Evolutionary conservation across 2,888 invertebrate species (phyloP), one percentile per base, ranked within the genome.

Genomic region (Xestia rhomboidea): DNA sequence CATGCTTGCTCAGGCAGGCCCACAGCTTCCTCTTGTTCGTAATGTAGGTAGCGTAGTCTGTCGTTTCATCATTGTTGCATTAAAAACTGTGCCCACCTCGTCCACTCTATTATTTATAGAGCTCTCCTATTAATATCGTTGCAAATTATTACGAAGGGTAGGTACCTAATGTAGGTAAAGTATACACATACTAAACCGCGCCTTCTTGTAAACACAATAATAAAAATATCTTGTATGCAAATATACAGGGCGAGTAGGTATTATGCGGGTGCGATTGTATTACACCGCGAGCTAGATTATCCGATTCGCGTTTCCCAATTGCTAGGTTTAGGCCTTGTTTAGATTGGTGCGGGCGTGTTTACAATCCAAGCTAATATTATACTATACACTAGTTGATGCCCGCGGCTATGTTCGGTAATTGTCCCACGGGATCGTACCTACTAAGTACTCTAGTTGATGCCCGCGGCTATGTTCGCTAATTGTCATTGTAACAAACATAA

Each of bases 261-360:
- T 57, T 44, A 67, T 44, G 64, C 46, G 27, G 34, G 21, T 66
- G 51, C 71, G 67, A 76, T 82, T 51, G 27, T 68, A 27, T 82
- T 78, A 75, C 80, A 80, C 76, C 81, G 73, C 88, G 76, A 71
- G 27, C 76, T 79, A 85, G 74, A 60, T 81, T 49, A 68, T 34
- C 57, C 27, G 68, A 77, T 41, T 57, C 41, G 27, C 63, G 79
- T 66, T 66, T 68, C 73, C 15, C 63, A 70, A 75, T 76, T 68
- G 5, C n/a, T 72, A 66, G 46, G 27, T 69, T 62, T 54, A 74
- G 18, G 27, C 38, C 64, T 51, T 27, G 63, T 38, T 68, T 34
- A 62, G n/a, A 30, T 44, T 74, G 21, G 13, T n/a, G 15, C 15
- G 15, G n/a, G n/a, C 41, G n/a, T n/a, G 21, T 69, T 57, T 64